Base-by-base conservation (phyloP, 2,797 vertebrate genomes). In the Lutjanus campechanus region DNA sequence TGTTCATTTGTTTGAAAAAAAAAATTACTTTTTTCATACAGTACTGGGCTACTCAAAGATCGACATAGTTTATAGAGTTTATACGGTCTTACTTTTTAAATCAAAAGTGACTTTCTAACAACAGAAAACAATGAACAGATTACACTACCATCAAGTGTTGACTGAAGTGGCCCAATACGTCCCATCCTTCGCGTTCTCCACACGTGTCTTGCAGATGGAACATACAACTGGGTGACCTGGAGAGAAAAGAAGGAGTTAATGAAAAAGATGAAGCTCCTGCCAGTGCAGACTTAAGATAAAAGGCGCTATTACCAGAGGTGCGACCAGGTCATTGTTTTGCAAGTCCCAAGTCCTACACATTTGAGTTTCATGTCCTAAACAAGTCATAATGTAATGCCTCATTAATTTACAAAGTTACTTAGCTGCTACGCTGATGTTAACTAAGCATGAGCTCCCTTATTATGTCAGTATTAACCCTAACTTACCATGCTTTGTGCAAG, bases 101-200 rank as follows among this genome's bases (percentile, higher is more conserved):
- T 66, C 5, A n/a, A 60, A 54, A 61, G 56, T 7, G 12, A 4
- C 20, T 68, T 54, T 69, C 22, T 29, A 20, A 13, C 11, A 41
- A 55, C 13, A 43, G 46, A 15, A 55, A 63, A 63, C 12, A 46
- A 20, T 5, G 1, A 25, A 68, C 1, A 60, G 5, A 40, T 60
- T 3, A 53, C 20, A 54, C 7, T 91, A 99, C 98, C 98, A 78
- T 99, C 98, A 77, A 99, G 94, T 7, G 96, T 98, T 54, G 98
- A 99, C 20, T 99, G 98, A 71, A 99, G 93, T 0, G 98, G 98
- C 63, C 98, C 98, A 9, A 99, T 99, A 72, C 97, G 96, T 5
- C 98, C 98, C 98, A 99, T 99, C 85, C 98, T 95, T 68, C 98
- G 95, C 47, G 97, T 96, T 82, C 98, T 95, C 98, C 98, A 99